Percentiles rank a stretch among this genome's conserved stretches.
These are phyloP conservation scores for Numenius arquata DNA, from an alignment of 2,113 vertebrate genomes.

Conservation along the genomic window DNA sequence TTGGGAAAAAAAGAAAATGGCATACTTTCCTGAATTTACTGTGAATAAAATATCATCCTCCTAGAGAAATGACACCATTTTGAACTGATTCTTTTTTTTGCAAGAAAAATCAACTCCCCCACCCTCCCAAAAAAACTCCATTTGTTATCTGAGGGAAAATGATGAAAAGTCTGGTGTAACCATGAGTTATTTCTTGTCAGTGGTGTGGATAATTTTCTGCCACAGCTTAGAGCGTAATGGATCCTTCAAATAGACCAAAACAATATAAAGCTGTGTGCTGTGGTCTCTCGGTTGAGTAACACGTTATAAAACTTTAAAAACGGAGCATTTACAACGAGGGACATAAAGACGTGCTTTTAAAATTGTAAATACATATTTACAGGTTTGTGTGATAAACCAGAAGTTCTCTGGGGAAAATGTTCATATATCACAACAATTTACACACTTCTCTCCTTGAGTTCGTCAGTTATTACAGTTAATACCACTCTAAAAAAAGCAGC, in stretches of 20 bases:
- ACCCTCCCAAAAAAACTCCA: neutral
- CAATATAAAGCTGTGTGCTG: constrained; percentile 1
- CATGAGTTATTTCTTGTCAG: neutral
- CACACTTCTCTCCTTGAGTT: constrained; percentile 14
- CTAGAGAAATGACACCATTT: neutral
- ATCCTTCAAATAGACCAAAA: neutral
- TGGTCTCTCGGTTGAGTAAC: constrained; percentile 21
- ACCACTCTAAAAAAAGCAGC: constrained; percentile 11
- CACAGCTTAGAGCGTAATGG: neutral
- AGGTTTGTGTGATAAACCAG: constrained; percentile 49
- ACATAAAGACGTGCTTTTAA: constrained; percentile 74
- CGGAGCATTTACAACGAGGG: constrained; percentile 70
- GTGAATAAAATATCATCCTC: neutral
- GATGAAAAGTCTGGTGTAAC: neutral
- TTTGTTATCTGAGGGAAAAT: neutral
- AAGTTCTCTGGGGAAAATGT: constrained; percentile 50
- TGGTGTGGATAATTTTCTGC: neutral
- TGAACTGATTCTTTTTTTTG: neutral
- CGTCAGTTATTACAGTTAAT: neutral
- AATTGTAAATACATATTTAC: constrained; percentile 75
- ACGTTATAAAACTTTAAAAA: constrained; percentile 77
- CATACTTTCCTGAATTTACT: neutral
- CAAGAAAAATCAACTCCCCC: neutral
- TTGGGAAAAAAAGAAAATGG: neutral
- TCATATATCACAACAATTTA: constrained; percentile 4